phyloP scores from a whole-genome alignment of 2,797 vertebrate genomes.

The Muscicapa striata region DNA sequence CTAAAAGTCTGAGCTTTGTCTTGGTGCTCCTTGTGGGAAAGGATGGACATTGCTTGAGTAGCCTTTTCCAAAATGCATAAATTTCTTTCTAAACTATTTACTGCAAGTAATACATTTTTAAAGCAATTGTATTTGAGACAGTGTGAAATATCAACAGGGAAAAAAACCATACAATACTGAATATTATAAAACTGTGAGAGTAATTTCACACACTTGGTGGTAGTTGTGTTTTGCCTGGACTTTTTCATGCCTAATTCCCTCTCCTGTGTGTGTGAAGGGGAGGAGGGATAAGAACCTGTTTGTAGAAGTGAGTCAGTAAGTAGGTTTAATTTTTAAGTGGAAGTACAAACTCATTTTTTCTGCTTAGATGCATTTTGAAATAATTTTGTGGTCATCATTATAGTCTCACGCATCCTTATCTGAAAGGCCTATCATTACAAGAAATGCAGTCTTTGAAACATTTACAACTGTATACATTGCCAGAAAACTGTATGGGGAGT shows the following conservation, averaged over 20 bases:
- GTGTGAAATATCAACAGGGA: background rate
- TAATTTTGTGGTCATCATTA: background rate
- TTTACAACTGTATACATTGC: background rate
- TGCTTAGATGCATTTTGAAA: background rate
- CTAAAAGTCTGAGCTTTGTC: background rate
- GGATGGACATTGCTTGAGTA: background rate
- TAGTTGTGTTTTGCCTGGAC: background rate
- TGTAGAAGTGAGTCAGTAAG: background rate
- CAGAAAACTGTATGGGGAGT: background rate
- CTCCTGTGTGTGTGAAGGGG: background rate
- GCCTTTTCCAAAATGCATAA: background rate
- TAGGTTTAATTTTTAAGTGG: conserved; percentile 17
- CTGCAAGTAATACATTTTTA: background rate
- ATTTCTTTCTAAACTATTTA: background rate
- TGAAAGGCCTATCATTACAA: background rate
- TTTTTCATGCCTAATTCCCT: background rate
- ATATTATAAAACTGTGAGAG: background rate
- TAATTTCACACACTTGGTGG: background rate
- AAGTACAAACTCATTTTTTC: background rate
- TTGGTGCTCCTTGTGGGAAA: background rate
- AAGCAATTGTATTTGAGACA: background rate
- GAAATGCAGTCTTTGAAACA: background rate
- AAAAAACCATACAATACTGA: background rate
- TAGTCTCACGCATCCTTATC: background rate
- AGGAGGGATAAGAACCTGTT: background rate